Conservation (phyloP, 2,888 invertebrate species). For the Melinopterus prodromus region DNA sequence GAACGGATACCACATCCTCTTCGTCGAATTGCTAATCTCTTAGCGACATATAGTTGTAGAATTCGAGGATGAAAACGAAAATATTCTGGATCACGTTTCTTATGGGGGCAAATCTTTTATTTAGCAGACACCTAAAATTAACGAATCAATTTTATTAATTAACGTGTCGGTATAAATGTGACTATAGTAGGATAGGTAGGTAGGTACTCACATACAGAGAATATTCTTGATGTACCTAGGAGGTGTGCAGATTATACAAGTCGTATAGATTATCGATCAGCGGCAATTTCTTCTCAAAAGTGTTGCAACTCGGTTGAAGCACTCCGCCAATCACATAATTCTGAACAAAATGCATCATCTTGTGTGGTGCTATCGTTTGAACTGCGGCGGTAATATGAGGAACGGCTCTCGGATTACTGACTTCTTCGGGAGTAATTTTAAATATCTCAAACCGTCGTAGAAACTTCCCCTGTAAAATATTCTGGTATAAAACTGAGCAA, state of each 20-base stretch:
- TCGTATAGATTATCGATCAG: slow-evolving; percentile 74
- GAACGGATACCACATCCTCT: slow-evolving; percentile 62
- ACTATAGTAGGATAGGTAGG: too few relatives aligned
- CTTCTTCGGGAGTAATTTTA: slow-evolving; percentile 63
- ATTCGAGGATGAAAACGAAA: slow-evolving; percentile 76
- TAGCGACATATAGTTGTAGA: slow-evolving; percentile 68
- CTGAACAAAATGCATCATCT: slow-evolving; percentile 80
- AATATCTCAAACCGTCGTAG: slow-evolving; percentile 64
- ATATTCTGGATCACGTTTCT: slow-evolving; percentile 75
- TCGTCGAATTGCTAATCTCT: slow-evolving; percentile 67
- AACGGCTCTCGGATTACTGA: slow-evolving; percentile 55
- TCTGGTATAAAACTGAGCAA: too few relatives aligned
- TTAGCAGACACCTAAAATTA: too few relatives aligned
- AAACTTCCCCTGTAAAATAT: too few relatives aligned
- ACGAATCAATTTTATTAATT: too few relatives aligned
- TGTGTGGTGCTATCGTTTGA: slow-evolving; percentile 74
- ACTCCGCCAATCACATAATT: slow-evolving; percentile 82
- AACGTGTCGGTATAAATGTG: too few relatives aligned
- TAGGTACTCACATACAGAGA: too few relatives aligned
- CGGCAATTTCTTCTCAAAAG: slow-evolving; percentile 74
- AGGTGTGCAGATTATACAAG: slow-evolving; percentile 75
- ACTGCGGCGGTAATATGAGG: slow-evolving; percentile 71
- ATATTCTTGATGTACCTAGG: not conserved
- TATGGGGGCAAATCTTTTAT: slow-evolving; percentile 73
- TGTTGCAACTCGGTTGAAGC: slow-evolving; percentile 77